These are phyloP conservation scores for Germaria angustata DNA, from an alignment of 2,888 invertebrate genomes.

Conservation along the genomic window DNA sequence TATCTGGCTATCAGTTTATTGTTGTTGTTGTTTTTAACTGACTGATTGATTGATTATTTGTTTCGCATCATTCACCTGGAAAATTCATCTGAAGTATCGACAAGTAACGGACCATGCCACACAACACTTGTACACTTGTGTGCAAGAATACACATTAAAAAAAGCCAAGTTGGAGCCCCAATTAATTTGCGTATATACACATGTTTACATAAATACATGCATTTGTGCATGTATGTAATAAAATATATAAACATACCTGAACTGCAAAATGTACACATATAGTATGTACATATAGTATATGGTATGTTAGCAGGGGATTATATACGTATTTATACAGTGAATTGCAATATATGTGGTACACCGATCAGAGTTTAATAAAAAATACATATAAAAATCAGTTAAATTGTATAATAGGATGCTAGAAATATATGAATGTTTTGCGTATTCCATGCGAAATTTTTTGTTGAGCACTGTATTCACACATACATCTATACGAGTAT, in stretches of 20 bases:
- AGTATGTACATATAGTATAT: background rate
- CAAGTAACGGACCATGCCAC: constrained; percentile 65
- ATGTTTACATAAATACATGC: background rate
- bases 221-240: background rate
- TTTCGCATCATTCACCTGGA: constrained; percentile 80
- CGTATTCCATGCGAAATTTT: no score
- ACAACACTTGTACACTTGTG: constrained; percentile 31
- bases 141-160: constrained; percentile 19
- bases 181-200: constrained; percentile 60
- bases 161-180: constrained; percentile 58
- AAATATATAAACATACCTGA: constrained; percentile 10
- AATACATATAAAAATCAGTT: no score
- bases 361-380: background rate
- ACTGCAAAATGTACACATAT: background rate
- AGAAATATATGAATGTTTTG: no score
- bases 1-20: constrained; percentile 43
- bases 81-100: constrained; percentile 79
- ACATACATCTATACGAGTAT: no score
- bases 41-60: constrained; percentile 79
- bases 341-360: background rate
- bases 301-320: background rate
- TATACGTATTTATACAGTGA: background rate
- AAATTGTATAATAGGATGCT: no score
- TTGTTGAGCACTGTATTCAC: no score
- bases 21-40: constrained; percentile 55